Conservation (phyloP, 1,140 invertebrate species). For the Xylocopa sonorina region DNA sequence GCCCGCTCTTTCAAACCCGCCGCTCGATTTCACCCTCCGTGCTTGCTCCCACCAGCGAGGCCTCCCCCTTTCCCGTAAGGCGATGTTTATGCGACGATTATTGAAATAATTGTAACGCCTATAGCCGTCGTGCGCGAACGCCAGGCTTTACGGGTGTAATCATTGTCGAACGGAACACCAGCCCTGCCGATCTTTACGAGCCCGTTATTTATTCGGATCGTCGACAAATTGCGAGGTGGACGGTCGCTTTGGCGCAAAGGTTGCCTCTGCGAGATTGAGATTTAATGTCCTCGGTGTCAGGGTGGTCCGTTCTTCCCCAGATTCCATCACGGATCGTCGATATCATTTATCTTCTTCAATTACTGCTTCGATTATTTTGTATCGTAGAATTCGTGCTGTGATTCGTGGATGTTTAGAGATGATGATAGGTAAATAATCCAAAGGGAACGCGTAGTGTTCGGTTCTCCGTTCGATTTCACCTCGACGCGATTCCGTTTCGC, state of each 20-base stretch:
- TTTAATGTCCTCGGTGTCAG: neutral
- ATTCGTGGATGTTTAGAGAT: too few relatives aligned
- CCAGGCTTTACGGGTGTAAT: conserved; percentile 52
- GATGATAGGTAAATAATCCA: too few relatives aligned
- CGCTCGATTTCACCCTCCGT: neutral
- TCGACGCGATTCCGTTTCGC: neutral
- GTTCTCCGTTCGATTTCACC: too few relatives aligned
- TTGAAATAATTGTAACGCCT: conserved; percentile 50
- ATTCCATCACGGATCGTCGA: too few relatives aligned
- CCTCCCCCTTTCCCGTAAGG: neutral
- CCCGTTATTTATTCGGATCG: conserved; percentile 13
- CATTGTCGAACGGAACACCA: conserved; percentile 22
- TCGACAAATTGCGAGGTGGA: neutral
- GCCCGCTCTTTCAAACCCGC: neutral
- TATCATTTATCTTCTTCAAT: too few relatives aligned
- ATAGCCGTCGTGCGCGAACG: conserved; percentile 42
- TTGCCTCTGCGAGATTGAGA: neutral
- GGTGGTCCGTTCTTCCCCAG: too few relatives aligned
- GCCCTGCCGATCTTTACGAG: conserved; percentile 5
- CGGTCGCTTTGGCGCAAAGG: neutral
- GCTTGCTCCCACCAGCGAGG: neutral
- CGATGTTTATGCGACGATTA: conserved; percentile 39
- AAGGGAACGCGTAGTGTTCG: too few relatives aligned
- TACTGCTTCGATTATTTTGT: too few relatives aligned
- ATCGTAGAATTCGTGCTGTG: too few relatives aligned